Percentiles rank a stretch among this genome's conserved stretches.
Evolutionary conservation across 2,888 invertebrate genomes (phyloP).

Genomic region (Leistus spinibarbis): DNA sequence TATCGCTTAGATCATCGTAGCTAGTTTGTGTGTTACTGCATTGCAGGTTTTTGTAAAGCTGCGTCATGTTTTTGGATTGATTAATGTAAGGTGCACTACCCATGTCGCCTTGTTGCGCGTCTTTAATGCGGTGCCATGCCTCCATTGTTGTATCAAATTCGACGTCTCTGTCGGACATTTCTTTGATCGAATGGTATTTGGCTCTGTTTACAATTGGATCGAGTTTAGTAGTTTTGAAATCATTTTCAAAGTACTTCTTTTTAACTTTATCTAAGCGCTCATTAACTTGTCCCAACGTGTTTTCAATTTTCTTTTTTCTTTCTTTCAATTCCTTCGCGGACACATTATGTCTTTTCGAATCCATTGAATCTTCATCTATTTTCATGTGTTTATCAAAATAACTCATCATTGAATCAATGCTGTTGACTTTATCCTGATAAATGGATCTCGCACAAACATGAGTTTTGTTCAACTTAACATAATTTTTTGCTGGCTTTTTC

Average conservation of each 20-base stretch:
- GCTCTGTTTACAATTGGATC: conserved; percentile 14
- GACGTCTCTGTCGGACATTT: conserved; percentile 6
- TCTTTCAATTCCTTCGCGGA: neutral
- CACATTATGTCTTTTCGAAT: neutral
- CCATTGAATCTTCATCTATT: neutral
- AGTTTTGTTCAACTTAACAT: neutral
- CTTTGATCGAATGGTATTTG: conserved; percentile 28
- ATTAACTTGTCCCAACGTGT: conserved; percentile 2
- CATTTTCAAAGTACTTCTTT: conserved; percentile 18
- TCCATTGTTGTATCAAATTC: conserved; percentile 14
- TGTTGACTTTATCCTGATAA: conserved; percentile 13
- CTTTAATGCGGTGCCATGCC: conserved; percentile 17
- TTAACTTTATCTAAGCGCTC: conserved; percentile 18
- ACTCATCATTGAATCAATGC: conserved; percentile 25
- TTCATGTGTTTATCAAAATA: conserved; percentile 22
- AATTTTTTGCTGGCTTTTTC: neutral
- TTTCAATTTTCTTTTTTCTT: conserved; percentile 13
- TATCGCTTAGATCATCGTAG: neutral
- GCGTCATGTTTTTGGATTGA: neutral
- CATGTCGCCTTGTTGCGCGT: neutral
- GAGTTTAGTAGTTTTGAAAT: conserved; percentile 12
- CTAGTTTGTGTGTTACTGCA: neutral
- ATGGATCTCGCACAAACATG: conserved; percentile 17
- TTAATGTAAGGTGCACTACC: neutral
- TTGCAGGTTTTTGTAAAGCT: neutral